Base-by-base conservation (phyloP, 2,888 invertebrate species). In the Volucella inflata region DNA sequence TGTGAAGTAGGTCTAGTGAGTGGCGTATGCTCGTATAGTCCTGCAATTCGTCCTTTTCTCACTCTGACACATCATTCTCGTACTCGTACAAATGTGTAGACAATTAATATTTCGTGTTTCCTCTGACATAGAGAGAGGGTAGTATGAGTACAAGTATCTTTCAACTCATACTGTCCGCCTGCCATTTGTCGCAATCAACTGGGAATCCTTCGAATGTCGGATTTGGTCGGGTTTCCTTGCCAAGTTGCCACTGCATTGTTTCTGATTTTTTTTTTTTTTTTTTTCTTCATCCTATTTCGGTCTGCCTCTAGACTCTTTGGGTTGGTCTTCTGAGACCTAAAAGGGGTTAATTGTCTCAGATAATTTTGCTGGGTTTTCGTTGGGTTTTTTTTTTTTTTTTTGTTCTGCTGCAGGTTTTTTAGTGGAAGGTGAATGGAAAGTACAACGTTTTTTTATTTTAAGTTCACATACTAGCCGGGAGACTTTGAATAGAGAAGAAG, bases 181-280 rank as follows among this genome's bases (percentile, higher is more conserved):
- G 38, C 64, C 50, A 84, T 80, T 80, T 84, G 84, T 80, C 84
- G 84, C 84, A 84, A 84, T 84, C 84, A 84, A 84, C 84, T 84
- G 84, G 84, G 84, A 84, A 84, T 84, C 75, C 71, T 76, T 67
- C 71, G 84, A 76, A 71, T 76, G 80, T 75, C 84, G 75, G 55
- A 14, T 48, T 30, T 30, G 30, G 4, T 30, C 30, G 6, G 30
- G 30, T 30, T 53, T 46, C 40, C 38, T 78, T 62, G 65, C 60
- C 40, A 67, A 65, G 36, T 77, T 65, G 50, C 44, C 67, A 44
- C 70, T 65, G 75, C 84, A 80, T 71, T 76, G 74, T 64, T 64
- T 68, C 59, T 62, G 50, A 40, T 64, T 62, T 38, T 53, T 12
- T 36, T n/a, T 42, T 48, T 60, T 62, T n/a, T 8, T 40, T 64